Evolutionary conservation across 64 coral and sea anemone genomes (phyloP), one percentile per base, ranked within the genome.

Genomic region (Pocillopora damicornis): DNA sequence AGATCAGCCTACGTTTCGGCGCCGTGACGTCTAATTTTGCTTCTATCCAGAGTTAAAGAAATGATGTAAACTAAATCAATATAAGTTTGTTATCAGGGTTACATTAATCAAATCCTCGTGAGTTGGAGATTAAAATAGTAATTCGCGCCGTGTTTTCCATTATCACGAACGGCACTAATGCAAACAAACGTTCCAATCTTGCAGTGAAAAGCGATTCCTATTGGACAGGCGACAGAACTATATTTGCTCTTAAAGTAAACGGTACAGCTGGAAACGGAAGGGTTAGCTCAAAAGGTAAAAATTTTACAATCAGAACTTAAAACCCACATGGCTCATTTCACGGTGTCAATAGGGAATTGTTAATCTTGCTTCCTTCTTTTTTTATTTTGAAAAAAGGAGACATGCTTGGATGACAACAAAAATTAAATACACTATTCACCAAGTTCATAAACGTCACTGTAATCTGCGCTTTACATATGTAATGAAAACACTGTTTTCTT

Each of bases 181-280:
- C 16, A 15, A 20, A 42, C 10, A 58, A 20, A 20, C 18, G 7
- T 57, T 77, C 12, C 57, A 11, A n/a, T 77, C 14, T 77, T 58
- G 45, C 17, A 15, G 7, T 58, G 37, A 22, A 15, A 77, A 17
- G 37, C 18, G 37, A 57, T 57, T 77, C 57, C 20, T 56, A 77
- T 56, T 77, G 16, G 75, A 77, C 75, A 77, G 42, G n/a, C 42
- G 42, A 51, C 42, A 18, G 42, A 1, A 58, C 38, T 57, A 16
- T 77, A 77, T 77, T 77, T 77, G 20, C 38, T 77, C 56, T n/a
- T 22, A 77, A 56, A n/a, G 37, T 22, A 77, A 77, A 58, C 37
- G 22, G 67, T 71, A 25, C 7, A 11, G 7, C 20, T 23, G 22
- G 25, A 8, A 20, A 20, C 20, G 67, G 25, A 71, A 67, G 25